Conservation (phyloP, 2,797 vertebrate species). For the Onychomys torridus region DNA sequence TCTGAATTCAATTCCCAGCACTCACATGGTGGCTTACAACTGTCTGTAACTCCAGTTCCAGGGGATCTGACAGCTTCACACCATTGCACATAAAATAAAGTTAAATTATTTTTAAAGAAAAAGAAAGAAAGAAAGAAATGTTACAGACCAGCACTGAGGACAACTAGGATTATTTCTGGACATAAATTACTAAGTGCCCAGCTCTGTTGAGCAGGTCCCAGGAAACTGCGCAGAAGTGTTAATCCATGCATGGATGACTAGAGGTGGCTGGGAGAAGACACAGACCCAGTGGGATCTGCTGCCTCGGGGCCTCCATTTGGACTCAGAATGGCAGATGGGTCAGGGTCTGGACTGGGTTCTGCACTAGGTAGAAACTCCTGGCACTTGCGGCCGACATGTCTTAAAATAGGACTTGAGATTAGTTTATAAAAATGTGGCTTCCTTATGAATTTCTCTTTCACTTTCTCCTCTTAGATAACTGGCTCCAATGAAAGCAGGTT, state of each 20-base stretch:
- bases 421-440: not conserved
- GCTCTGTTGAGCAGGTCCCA: not conserved
- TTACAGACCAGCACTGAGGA: not conserved
- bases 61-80: too few species aligned
- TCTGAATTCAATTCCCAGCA: too few species aligned
- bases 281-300: not conserved
- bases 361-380: not conserved
- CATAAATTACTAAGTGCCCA: not conserved
- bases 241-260: not conserved
- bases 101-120: too few species aligned
- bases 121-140: not conserved
- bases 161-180: not conserved
- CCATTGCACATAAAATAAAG: too few species aligned
- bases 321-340: not conserved
- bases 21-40: too few species aligned
- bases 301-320: not conserved
- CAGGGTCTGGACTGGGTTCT: not conserved
- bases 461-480: not conserved
- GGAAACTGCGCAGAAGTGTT: not conserved
- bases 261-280: not conserved
- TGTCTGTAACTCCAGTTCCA: too few species aligned
- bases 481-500: not conserved
- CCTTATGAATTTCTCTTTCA: not conserved
- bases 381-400: not conserved
- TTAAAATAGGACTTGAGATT: not conserved